Base-by-base conservation (phyloP, 2,888 invertebrate species). In the Diarsia brunnea region DNA sequence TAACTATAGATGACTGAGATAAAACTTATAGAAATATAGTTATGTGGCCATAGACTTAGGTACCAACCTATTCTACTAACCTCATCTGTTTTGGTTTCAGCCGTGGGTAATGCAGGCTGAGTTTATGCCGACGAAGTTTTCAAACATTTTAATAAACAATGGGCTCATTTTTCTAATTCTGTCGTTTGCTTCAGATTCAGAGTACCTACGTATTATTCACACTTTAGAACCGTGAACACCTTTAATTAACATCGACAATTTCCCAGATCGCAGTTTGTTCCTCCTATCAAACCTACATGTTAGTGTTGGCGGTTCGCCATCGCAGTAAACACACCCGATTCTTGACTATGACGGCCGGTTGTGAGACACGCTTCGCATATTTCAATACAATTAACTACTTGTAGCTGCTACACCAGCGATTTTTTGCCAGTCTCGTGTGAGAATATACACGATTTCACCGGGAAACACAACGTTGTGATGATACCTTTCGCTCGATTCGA, bases 401-500 rank as follows among this genome's bases (percentile, higher is more conserved):
- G 89, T 91, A 91, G 90, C 85, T 82, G 82, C 80, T 82, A 90
- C 89, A 89, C 89, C 90, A 88, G 90, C 84, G 84, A 84, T 91
- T 94, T 95, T 95, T 95, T 95, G 92, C 92, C 81, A 88, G 89
- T 89, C 89, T 91, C 92, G 92, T 95, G 95, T 95, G 95, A 94
- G 93, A 94, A 94, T 92, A 88, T 86, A 92, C 88, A 90, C 93
- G 95, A 95, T 96, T 95, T 96, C 96, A 94, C 96, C 94, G 92
- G 93, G 94, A 94, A 94, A 93, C 93, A 89, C 93, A 88, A 84
- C 87, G 88, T 89, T 91, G 90, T 91, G 93, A 92, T 94, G 94
- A 94, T 95, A 94, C 96, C 95, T 96, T 96, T 95, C 95, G 95
- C 95, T 96, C 93, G 93, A 94, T 94, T 92, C 93, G 91, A 93